Conservation (phyloP, 2,797 vertebrate genomes). For the Epinephelus coioides region DNA sequence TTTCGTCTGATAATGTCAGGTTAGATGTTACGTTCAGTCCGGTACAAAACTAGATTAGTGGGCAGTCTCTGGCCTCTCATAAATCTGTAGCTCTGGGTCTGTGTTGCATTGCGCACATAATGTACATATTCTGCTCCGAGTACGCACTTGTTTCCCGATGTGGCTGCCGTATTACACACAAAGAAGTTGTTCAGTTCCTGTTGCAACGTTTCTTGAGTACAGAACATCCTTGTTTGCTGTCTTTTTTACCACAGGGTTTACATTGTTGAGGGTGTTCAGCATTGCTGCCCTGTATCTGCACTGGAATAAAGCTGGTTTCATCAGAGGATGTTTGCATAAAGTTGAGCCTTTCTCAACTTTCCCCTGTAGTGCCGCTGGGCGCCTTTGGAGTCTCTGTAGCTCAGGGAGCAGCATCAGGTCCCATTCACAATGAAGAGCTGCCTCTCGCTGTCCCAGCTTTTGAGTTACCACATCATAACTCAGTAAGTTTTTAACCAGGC, state of each 20-base stretch:
- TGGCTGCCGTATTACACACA: not conserved
- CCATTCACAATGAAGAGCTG: not conserved
- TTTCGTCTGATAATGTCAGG: too few relatives aligned
- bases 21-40: not conserved
- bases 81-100: not conserved
- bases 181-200: not conserved
- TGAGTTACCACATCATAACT: conserved; percentile 1
- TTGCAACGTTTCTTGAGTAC: not conserved
- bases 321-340: not conserved
- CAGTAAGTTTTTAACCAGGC: conserved; percentile 5
- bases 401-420: not conserved
- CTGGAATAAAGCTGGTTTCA: not conserved
- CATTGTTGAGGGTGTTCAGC: not conserved
- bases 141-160: not conserved
- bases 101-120: not conserved
- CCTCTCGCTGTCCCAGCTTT: not conserved
- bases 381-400: not conserved
- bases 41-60: not conserved
- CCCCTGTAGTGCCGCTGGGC: not conserved
- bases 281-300: not conserved
- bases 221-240: not conserved
- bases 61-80: not conserved
- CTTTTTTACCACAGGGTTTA: not conserved
- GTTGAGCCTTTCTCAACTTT: not conserved
- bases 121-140: not conserved